Conservation (phyloP, 2,888 invertebrate genomes). For the Papilio gigon region DNA sequence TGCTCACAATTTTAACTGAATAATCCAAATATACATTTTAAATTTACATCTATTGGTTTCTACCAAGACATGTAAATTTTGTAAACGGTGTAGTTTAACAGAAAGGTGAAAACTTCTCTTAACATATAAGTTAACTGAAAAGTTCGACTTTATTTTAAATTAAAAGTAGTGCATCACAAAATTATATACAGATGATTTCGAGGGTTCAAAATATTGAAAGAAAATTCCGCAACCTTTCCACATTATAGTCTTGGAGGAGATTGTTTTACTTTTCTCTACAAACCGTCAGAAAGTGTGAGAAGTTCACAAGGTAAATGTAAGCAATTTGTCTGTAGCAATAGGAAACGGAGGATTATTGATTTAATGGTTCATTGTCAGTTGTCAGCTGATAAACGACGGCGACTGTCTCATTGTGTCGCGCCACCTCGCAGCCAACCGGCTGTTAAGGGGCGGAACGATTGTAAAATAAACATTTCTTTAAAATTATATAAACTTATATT, state of each 20-base stretch:
- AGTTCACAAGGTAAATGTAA: conserved; percentile 25
- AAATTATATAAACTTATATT: neutral
- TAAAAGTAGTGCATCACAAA: no score
- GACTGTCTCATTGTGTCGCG: conserved; percentile 31
- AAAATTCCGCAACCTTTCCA: neutral
- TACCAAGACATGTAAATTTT: no score
- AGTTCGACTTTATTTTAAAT: no score
- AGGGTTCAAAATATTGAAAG: no score
- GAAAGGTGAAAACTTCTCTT: no score
- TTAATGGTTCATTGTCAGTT: conserved; percentile 39
- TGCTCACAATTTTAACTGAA: no score
- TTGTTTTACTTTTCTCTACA: neutral
- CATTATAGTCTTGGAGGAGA: neutral
- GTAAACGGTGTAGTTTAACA: no score
- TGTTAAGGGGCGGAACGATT: conserved; percentile 32
- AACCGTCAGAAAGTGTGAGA: neutral
- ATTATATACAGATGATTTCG: no score
- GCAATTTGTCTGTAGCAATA: conserved; percentile 34
- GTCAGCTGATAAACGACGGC: conserved; percentile 40
- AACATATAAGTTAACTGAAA: no score
- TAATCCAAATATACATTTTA: no score
- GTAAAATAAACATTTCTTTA: neutral
- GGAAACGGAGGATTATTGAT: conserved; percentile 36
- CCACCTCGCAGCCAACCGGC: conserved; percentile 14
- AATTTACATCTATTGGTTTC: no score